A percentile compares a stretch with the other conserved stretches of the same genome.
phyloP scores from a whole-genome alignment of 2,888 invertebrate species.

The Frankliniella fusca region DNA sequence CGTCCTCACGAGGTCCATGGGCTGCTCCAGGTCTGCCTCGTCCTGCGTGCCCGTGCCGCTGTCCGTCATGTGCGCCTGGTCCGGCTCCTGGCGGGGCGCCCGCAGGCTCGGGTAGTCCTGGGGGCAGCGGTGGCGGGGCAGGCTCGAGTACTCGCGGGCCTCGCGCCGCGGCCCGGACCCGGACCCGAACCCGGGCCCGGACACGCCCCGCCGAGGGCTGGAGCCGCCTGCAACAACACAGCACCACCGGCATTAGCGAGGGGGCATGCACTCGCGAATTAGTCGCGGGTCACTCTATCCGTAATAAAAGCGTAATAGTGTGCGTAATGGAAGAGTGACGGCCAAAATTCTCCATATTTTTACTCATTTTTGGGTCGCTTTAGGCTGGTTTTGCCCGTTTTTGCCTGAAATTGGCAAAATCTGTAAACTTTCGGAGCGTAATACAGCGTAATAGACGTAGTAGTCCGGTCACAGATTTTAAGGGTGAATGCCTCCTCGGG shows the following conservation, averaged over 20 bases:
- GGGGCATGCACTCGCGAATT: too few relatives aligned
- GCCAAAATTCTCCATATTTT: too few relatives aligned
- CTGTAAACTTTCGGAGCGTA: too few relatives aligned
- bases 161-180: not conserved
- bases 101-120: not conserved
- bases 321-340: not conserved
- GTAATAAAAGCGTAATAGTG: too few relatives aligned
- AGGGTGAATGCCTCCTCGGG: too few relatives aligned
- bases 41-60: conserved; percentile 11
- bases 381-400: too few relatives aligned
- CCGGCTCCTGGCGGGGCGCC: not conserved
- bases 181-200: too few relatives aligned
- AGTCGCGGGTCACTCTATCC: too few relatives aligned
- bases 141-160: conserved; percentile 13
- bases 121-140: not conserved
- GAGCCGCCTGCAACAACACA: not conserved
- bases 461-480: too few relatives aligned
- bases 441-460: too few relatives aligned
- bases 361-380: too few relatives aligned
- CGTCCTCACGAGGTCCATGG: conserved; percentile 6
- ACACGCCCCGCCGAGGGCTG: not conserved
- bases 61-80: conserved; percentile 17
- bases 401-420: too few relatives aligned
- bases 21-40: conserved; percentile 4
- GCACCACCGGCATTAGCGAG: not conserved